Evolutionary conservation across 2,113 vertebrate species (phyloP), one percentile per base, ranked within the genome.

Genomic region (Pionites leucogaster): DNA sequence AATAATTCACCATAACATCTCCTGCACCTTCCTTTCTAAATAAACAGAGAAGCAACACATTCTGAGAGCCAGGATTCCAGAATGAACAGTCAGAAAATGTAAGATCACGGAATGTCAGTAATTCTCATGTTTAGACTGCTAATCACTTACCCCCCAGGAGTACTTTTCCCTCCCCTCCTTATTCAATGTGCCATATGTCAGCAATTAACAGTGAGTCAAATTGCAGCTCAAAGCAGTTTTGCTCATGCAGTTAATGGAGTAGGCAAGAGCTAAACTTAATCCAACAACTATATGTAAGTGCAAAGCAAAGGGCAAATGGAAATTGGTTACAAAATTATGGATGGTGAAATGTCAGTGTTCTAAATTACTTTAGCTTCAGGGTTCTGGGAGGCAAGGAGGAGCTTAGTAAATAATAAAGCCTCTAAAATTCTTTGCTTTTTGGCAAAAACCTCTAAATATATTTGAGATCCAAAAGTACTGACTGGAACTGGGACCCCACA

Each of bases 181-280:
- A 88, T 81, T 94, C 90, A 88, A 49, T 83, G 80, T 93, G 55
- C 92, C 94, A 92, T 96, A 94, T 95, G 92, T 84, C 91, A 96
- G 91, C 88, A 97, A 91, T 96, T 95, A 96, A 46, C 83, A 88
- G 82, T 92, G 82, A 93, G 85, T 90, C 59, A 86, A 96, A 96
- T 95, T 94, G 63, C 68, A 94, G 85, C 79, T 90, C 87, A 93
- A 35, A 69, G 72, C 60, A 50, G 75, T 79, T 95, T 82, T 93
- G 46, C 50, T 93, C 93, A 80, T 50, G 75, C 65, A 90, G 82
- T 62, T 82, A 90, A 74, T 31, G 11, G 29, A 85, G 62, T 47
- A 91, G 69, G 69, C 62, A 93, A 95, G 87, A 87, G 85, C 57
- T 13, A 91, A 95, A 92, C 35, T 78, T 93, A 82, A 95, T 87